Conservation (phyloP, 2,797 vertebrate genomes). For the Diglossa cyanea region DNA sequence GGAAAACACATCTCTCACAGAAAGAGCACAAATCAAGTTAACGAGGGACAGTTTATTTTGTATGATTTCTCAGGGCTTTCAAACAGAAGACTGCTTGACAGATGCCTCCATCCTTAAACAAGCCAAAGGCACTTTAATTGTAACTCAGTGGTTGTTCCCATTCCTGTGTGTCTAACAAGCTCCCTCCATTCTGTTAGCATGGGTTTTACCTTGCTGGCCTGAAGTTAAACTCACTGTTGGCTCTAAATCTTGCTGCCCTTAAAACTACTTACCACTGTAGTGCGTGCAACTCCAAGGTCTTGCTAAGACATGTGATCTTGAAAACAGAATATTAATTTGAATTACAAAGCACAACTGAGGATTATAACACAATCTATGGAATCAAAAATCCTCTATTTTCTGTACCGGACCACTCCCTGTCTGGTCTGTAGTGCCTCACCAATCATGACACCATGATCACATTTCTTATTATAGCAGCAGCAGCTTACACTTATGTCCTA, state of each 20-base stretch:
- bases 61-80: conserved; percentile 30
- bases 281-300: background rate
- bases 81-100: conserved; percentile 7
- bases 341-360: background rate
- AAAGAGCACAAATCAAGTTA: conserved; percentile 41
- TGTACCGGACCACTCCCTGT: background rate
- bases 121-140: conserved; percentile 3
- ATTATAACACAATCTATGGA: background rate
- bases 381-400: background rate
- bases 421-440: background rate
- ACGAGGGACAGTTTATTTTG: conserved; percentile 8
- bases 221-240: background rate
- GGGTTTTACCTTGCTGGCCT: background rate
- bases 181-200: background rate
- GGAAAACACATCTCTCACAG: conserved; percentile 30
- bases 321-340: background rate
- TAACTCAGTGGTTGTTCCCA: background rate
- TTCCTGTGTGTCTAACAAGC: background rate
- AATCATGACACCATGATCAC: background rate
- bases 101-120: conserved; percentile 3
- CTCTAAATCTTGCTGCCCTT: background rate
- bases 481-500: background rate
- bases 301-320: background rate
- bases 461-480: background rate
- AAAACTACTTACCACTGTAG: background rate